Evolutionary conservation across 2,113 vertebrate genomes (phyloP).

Genomic region (Oncorhynchus tshawytscha): DNA sequence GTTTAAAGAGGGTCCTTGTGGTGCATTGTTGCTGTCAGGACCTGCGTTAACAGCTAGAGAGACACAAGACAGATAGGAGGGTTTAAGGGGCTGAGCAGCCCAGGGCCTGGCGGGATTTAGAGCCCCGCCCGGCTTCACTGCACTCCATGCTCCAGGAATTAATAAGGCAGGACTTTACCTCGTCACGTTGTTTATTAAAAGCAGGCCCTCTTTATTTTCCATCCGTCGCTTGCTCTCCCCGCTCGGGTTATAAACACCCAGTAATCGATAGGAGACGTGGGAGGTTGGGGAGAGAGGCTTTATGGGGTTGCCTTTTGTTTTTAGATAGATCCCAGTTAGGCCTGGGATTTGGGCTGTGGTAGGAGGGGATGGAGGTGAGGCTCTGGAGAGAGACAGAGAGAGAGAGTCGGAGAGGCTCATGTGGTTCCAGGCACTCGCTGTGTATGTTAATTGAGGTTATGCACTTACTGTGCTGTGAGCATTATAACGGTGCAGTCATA

Average conservation of each 20-base stretch:
- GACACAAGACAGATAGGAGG: conserved; percentile 30
- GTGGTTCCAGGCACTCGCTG: neutral
- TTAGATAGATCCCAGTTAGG: neutral
- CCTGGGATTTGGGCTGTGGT: neutral
- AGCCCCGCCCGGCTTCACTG: conserved; percentile 11
- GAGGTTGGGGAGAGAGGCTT: conserved; percentile 6
- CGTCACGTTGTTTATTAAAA: conserved; percentile 47
- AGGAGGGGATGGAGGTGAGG: too few relatives aligned
- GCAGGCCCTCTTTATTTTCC: conserved; percentile 13
- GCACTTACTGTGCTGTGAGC: neutral
- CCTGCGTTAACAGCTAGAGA: conserved; percentile 19
- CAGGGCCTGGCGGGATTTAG: conserved; percentile 33
- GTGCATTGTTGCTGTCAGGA: neutral
- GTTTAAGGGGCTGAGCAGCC: neutral
- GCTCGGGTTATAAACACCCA: conserved; percentile 27
- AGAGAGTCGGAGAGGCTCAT: neutral
- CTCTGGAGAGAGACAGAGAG: neutral
- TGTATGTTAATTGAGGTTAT: conserved; percentile 2
- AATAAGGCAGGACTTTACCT: conserved; percentile 25
- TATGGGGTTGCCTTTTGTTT: neutral
- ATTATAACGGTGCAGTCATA: too few relatives aligned
- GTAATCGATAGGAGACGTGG: conserved; percentile 27
- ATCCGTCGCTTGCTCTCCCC: conserved; percentile 21
- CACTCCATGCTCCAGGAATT: conserved; percentile 28
- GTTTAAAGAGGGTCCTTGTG: neutral